phyloP scores from a whole-genome alignment of 2,888 invertebrate genomes.

The Tupiocoris notatus region DNA sequence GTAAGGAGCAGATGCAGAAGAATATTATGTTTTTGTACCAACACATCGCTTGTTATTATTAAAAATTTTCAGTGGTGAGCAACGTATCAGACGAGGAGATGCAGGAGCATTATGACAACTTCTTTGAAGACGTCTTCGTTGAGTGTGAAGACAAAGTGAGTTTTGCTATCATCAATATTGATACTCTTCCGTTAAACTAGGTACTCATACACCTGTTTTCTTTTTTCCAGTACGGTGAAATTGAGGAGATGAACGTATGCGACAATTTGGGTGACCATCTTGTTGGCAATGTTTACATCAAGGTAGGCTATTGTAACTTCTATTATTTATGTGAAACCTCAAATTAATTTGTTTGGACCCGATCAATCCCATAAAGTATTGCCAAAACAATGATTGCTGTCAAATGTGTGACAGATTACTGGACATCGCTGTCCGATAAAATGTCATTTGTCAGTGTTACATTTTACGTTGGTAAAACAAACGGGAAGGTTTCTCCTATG shows the following conservation, averaged over 20 bases:
- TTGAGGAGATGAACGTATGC: constrained; percentile 99
- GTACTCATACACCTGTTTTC: constrained; percentile 2
- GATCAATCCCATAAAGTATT: background rate
- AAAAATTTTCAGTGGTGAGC: constrained; percentile 88
- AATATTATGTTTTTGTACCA: too few species aligned
- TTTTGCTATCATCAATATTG: background rate
- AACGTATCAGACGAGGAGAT: constrained; percentile 97
- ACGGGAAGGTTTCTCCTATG: too few species aligned
- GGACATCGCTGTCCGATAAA: too few species aligned
- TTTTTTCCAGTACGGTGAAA: constrained; percentile 80
- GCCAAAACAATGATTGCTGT: too few species aligned
- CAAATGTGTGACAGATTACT: too few species aligned
- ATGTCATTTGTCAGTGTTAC: too few species aligned
- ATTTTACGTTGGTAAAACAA: too few species aligned
- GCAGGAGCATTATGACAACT: constrained; percentile 99
- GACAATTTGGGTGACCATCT: constrained; percentile 98
- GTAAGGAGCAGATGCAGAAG: too few species aligned
- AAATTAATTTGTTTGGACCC: background rate
- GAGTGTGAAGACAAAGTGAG: constrained; percentile 92
- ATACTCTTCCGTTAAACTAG: background rate
- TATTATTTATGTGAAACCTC: background rate
- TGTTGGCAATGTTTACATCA: constrained; percentile 98
- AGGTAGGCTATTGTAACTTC: constrained; percentile 60
- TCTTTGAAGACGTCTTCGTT: constrained; percentile 98
- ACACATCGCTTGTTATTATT: too few species aligned